phyloP scores from a whole-genome alignment of 2,113 vertebrate genomes.

The Garra rufa region DNA sequence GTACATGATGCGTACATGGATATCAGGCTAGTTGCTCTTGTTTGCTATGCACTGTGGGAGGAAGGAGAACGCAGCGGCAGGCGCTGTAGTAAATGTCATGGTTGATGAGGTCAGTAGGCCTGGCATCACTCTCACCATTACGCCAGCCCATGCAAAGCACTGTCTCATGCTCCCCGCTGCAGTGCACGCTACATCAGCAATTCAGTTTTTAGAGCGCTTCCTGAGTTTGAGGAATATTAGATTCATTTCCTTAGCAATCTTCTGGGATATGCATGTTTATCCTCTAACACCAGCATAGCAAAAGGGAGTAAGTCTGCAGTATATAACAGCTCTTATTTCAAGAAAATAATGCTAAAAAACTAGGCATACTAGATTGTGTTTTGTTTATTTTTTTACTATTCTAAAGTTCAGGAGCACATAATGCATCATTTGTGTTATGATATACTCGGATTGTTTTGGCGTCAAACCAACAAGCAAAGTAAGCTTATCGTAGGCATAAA shows the following conservation, averaged over 20 bases:
- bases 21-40: slow-evolving; percentile 56
- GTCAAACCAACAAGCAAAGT: neutral
- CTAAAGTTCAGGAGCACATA: neutral
- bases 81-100: slow-evolving; percentile 71
- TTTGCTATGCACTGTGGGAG: slow-evolving; percentile 60
- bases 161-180: slow-evolving; percentile 65
- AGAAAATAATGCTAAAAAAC: neutral
- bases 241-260: slow-evolving; percentile 63
- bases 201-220: slow-evolving; percentile 54
- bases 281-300: slow-evolving; percentile 19
- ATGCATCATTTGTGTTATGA: neutral
- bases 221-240: slow-evolving; percentile 64
- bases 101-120: slow-evolving; percentile 73
- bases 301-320: slow-evolving; percentile 7
- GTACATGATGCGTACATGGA: neutral
- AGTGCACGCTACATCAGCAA: slow-evolving; percentile 54
- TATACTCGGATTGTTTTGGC: neutral
- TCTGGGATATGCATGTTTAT: slow-evolving; percentile 58
- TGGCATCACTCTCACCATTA: slow-evolving; percentile 61
- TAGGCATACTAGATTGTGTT: neutral
- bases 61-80: slow-evolving; percentile 38
- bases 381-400: neutral
- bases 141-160: slow-evolving; percentile 61
- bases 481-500: too few species aligned
- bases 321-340: neutral